phyloP scores from a whole-genome alignment of 2,797 vertebrate species.

The Gymnothorax javanicus region DNA sequence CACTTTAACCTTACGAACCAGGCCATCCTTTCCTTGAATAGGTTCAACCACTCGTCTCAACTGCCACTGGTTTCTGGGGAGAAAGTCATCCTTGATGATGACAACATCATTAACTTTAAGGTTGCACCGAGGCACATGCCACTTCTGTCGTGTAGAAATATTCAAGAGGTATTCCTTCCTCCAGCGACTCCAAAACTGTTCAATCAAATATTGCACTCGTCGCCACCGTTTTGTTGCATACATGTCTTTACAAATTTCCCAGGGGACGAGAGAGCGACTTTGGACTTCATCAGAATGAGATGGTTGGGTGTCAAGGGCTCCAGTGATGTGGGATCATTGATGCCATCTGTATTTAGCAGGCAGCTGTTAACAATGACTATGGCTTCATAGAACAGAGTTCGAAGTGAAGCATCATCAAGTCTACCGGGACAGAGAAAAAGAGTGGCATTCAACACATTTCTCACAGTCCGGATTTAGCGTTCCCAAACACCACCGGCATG shows the following conservation, averaged over 20 bases:
- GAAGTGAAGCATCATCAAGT: not conserved
- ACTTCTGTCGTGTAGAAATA: slow-evolving; percentile 35
- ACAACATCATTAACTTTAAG: slow-evolving; percentile 36
- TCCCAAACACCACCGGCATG: not conserved
- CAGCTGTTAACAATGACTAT: not conserved
- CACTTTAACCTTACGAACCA: too few relatives aligned
- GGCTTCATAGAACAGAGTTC: not conserved
- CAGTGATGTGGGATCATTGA: not conserved
- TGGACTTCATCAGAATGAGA: slow-evolving; percentile 47
- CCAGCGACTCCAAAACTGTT: slow-evolving; percentile 13
- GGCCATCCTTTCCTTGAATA: too few relatives aligned
- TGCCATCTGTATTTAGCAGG: not conserved
- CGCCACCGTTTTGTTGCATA: slow-evolving; percentile 36
- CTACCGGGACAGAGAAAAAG: not conserved
- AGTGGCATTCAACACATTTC: not conserved
- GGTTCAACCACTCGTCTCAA: too few relatives aligned
- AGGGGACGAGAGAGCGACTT: slow-evolving; percentile 32
- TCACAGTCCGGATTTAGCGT: not conserved
- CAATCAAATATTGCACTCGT: slow-evolving; percentile 28
- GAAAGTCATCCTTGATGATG: slow-evolving; percentile 10
- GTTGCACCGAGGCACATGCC: slow-evolving; percentile 29
- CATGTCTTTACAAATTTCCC: too few relatives aligned
- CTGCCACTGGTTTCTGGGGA: too few relatives aligned
- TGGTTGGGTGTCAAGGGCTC: too few relatives aligned
- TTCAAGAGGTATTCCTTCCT: slow-evolving; percentile 40